Evolutionary conservation across 2,113 vertebrate genomes (phyloP), one percentile per base, ranked within the genome.

Genomic region (Scophthalmus maximus): DNA sequence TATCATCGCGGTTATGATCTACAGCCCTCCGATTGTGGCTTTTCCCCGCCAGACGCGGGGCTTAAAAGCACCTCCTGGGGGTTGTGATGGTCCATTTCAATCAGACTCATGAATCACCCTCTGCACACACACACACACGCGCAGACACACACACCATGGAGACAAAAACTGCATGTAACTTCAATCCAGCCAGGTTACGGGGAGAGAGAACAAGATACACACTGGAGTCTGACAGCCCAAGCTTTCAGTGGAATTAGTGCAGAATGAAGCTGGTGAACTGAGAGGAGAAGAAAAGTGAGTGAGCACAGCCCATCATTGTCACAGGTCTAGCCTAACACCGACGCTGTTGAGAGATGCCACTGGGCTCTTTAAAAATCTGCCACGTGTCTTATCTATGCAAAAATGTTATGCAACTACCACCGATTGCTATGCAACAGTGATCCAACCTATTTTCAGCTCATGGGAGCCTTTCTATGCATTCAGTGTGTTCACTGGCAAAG

Each of bases 1-100:
- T 81, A 82, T 87, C 85, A 90, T 88, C 73, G 79, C 78, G 85
- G 81, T 90, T 92, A 91, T 92, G 92, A 93, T 92, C 76, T 89
- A 88, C 87, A 85, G 78, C 76, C 76, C 71, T 84, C 59, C 62
- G 17, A 86, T 76, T 61, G 77, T 75, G 73, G 59, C 79, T 70
- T 67, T 70, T 69, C 63, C 10, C 73, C 5, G 18, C 59, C 76
- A 82, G 52, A 74, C 44, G 25, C 71, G 49, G 62, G 75, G 66
- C 63, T 75, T 68, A 69, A 36, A 80, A 52, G 71, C 57, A 82
- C 55, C 73, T 77, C 64, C 76, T 49, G 49, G 69, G 72, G 62
- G 46, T 29, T 61, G 68, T 36, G 42, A 78, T 76, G 76, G 74
- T 84, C 65, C 71, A 84, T 88, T 87, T 88, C 68, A 89, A 81